A percentile compares a stretch with the other conserved stretches of the same genome.
Conservation (phyloP, 2,888 invertebrate species). For the Drosophila diplacantha region DNA sequence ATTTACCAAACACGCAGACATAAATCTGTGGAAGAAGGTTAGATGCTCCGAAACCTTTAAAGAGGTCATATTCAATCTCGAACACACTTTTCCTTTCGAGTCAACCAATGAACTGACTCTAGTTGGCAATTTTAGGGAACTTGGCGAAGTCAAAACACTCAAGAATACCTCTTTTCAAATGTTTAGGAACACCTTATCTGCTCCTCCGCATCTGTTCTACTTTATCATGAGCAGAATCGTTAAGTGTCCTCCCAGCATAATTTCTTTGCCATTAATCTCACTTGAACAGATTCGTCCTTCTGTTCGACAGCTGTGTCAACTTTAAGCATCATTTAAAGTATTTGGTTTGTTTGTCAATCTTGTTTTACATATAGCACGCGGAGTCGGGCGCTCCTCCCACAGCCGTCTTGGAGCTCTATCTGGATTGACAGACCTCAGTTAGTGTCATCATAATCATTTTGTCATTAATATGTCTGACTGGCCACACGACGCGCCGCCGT, state of each 20-base stretch:
- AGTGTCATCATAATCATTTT: slow-evolving; percentile 75
- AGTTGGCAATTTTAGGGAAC: too few relatives aligned
- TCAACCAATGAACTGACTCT: background rate
- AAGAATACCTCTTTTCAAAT: background rate
- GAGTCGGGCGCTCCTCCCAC: background rate
- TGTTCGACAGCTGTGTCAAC: slow-evolving; percentile 36
- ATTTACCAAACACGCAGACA: background rate
- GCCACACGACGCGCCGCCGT: slow-evolving; percentile 51
- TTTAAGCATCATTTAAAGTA: slow-evolving; percentile 45
- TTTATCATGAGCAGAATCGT: background rate
- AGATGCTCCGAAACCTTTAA: background rate
- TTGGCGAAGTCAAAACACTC: background rate
- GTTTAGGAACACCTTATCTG: background rate
- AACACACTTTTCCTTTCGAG: background rate
- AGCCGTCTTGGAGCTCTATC: slow-evolving; percentile 2
- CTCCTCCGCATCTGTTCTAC: background rate
- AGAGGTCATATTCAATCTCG: background rate
- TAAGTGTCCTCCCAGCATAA: slow-evolving; percentile 2
- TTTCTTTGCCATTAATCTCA: slow-evolving; percentile 31
- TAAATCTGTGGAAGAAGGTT: background rate
- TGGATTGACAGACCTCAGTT: slow-evolving; percentile 46
- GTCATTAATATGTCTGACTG: slow-evolving; percentile 75
- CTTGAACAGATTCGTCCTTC: slow-evolving; percentile 14
- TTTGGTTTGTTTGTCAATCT: slow-evolving; percentile 32
- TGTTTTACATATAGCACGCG: slow-evolving; percentile 48